Percentiles rank a stretch among this genome's conserved stretches.
Conservation (phyloP, 2,888 invertebrate genomes). For the Bruchidius siliquastri region DNA sequence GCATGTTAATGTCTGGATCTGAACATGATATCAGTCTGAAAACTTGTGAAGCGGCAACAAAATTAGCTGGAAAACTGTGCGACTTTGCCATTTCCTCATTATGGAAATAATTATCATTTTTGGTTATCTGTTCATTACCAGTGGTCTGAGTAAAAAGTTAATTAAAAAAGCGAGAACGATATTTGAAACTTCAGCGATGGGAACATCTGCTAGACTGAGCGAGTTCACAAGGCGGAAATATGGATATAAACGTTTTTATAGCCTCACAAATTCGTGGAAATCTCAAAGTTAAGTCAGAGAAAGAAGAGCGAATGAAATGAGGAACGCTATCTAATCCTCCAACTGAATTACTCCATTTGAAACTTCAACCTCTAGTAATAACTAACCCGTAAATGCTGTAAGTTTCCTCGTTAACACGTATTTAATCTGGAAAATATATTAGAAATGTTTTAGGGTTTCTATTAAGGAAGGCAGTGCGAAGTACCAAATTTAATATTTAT, state of each 20-base stretch:
- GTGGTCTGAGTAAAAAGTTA: neutral
- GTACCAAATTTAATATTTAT: no score
- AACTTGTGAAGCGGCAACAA: neutral
- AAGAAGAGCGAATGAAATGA: neutral
- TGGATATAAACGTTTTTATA: neutral
- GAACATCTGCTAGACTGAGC: neutral
- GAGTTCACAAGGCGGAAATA: neutral
- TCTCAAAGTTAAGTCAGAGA: neutral
- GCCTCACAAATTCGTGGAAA: neutral
- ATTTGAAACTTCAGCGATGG: neutral
- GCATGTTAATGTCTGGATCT: no score
- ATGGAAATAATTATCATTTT: neutral
- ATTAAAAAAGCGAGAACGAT: neutral
- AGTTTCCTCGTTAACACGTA: neutral
- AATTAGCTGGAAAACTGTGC: neutral
- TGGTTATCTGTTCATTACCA: neutral
- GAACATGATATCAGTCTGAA: no score
- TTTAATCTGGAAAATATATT: no score
- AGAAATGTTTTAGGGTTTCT: no score
- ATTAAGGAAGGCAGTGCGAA: no score
- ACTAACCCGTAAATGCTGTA: neutral
- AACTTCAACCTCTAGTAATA: neutral
- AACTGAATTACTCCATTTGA: neutral
- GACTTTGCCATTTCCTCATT: neutral
- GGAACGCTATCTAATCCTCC: neutral